Percentiles rank a stretch among this genome's conserved stretches.
Evolutionary conservation across 2,797 vertebrate species (phyloP).

Genomic region (Bradypodion pumilum): DNA sequence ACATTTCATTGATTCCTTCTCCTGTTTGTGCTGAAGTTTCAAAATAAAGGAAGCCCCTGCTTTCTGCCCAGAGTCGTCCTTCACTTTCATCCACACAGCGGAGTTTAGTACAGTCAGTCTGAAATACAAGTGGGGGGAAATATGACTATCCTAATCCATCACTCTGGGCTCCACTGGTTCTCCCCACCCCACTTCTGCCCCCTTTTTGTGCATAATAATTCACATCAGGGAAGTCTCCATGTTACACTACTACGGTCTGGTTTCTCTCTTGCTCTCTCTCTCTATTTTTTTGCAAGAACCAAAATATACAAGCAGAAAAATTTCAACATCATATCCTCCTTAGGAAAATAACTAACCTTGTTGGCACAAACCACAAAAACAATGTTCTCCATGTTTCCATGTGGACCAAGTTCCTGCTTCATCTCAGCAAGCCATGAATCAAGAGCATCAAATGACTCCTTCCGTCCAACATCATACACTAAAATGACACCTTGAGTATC

Average conservation of each 20-base stretch:
- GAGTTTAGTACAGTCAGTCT: constrained; percentile 90
- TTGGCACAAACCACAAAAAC: constrained; percentile 93
- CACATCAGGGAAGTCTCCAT: background rate
- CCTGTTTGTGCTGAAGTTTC: constrained; percentile 95
- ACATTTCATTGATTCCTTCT: constrained; percentile 96
- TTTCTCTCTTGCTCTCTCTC: too few species aligned
- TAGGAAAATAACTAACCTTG: constrained; percentile 79
- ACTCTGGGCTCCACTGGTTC: background rate
- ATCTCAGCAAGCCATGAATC: constrained; percentile 94
- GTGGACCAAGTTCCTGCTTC: constrained; percentile 94
- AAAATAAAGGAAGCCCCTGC: constrained; percentile 91
- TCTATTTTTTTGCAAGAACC: background rate
- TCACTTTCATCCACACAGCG: constrained; percentile 91
- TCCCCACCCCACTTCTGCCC: background rate
- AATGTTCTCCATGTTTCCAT: constrained; percentile 91
- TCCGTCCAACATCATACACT: constrained; percentile 90
- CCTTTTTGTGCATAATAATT: background rate
- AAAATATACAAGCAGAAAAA: background rate
- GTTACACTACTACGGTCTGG: background rate
- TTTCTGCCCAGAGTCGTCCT: constrained; percentile 93
- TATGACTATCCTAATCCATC: background rate
- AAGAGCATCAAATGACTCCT: constrained; percentile 90
- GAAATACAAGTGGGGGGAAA: background rate
- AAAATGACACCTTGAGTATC: constrained; percentile 93
- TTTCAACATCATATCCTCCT: fast-evolving